Evolutionary conservation across 1,140 invertebrate species (phyloP).

Genomic region (Lerema accius): DNA sequence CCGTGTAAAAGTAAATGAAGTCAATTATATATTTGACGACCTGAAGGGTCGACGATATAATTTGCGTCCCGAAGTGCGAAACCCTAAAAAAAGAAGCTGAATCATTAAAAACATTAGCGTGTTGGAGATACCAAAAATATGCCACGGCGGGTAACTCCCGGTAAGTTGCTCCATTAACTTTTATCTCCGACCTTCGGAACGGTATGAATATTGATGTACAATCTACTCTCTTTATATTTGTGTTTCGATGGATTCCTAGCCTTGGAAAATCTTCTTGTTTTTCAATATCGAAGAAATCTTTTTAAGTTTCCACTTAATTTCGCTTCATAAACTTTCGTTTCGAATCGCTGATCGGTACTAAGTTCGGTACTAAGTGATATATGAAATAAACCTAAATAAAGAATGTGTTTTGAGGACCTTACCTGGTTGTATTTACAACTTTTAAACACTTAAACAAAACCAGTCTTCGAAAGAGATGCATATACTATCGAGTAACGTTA

Average conservation of each 20-base stretch:
- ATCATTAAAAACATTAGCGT: slow-evolving; percentile 55
- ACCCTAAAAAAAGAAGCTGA: slow-evolving; percentile 34
- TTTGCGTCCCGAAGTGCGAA: background rate
- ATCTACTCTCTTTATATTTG: background rate
- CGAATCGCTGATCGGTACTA: too few species aligned
- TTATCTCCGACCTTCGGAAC: slow-evolving; percentile 53
- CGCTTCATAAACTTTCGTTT: background rate
- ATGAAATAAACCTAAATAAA: too few species aligned
- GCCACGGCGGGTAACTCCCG: slow-evolving; percentile 54
- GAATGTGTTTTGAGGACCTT: too few species aligned
- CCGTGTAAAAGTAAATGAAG: too few species aligned
- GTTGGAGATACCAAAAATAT: slow-evolving; percentile 57
- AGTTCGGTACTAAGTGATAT: too few species aligned
- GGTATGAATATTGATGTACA: slow-evolving; percentile 39
- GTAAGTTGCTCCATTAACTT: slow-evolving; percentile 69
- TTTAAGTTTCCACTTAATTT: slow-evolving; percentile 2
- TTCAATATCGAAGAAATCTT: background rate
- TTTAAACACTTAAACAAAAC: too few species aligned
- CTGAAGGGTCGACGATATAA: background rate
- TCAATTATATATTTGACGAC: background rate
- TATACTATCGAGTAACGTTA: too few species aligned
- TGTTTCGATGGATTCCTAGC: slow-evolving; percentile 3
- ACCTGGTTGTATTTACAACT: too few species aligned
- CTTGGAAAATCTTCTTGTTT: background rate
- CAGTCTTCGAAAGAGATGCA: too few species aligned